Percentiles rank a stretch among this genome's conserved stretches.
Evolutionary conservation across 2,888 invertebrate species (phyloP).

Genomic region (Germaria angustata): DNA sequence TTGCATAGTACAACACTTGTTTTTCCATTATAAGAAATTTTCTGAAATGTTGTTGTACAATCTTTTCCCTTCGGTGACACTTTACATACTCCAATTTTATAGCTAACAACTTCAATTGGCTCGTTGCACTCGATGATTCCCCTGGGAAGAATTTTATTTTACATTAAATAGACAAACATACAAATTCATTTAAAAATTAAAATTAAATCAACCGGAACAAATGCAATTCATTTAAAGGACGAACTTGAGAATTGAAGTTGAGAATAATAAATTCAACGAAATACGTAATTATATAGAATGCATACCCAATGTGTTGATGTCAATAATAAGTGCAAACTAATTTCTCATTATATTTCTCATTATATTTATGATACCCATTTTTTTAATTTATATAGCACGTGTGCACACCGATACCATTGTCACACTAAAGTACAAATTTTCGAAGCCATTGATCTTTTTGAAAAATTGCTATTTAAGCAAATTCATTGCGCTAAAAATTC

Average conservation of each 20-base stretch:
- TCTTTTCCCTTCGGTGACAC: slow-evolving; percentile 96
- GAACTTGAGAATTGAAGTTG: slow-evolving; percentile 12
- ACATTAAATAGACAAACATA: not conserved
- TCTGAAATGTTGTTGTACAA: slow-evolving; percentile 94
- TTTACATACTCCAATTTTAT: slow-evolving; percentile 97
- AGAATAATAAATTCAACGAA: slow-evolving; percentile 28
- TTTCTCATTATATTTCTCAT: no score
- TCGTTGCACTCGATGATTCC: slow-evolving; percentile 91
- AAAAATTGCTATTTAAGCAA: no score
- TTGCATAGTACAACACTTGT: slow-evolving; percentile 96
- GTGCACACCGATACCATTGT: no score
- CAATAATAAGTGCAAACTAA: not conserved
- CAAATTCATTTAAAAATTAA: not conserved
- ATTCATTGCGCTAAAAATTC: no score
- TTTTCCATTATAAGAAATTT: slow-evolving; percentile 91
- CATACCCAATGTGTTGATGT: not conserved
- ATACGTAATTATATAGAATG: slow-evolving; percentile 44
- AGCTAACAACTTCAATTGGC: slow-evolving; percentile 95
- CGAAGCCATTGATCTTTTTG: no score
- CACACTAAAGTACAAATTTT: no score
- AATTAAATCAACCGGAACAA: not conserved
- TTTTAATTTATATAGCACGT: no score
- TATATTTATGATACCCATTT: no score
- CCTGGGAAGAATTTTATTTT: slow-evolving; percentile 79
- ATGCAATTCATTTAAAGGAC: not conserved